Base-by-base conservation (phyloP, 2,113 vertebrate species). In the Mobula birostris region DNA sequence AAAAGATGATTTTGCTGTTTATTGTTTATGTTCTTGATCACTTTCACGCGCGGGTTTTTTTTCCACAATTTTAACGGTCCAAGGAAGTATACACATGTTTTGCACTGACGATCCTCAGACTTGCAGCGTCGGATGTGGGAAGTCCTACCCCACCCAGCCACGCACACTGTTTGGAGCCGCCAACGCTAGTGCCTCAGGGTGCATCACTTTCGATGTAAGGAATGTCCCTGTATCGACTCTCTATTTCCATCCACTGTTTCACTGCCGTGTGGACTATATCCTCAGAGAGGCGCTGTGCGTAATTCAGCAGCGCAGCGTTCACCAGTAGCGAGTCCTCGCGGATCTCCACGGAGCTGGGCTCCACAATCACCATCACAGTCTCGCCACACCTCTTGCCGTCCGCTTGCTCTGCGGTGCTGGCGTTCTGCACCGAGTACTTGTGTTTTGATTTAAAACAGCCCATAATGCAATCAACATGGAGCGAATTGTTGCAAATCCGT, bases 391-490 rank as follows among this genome's bases (percentile, higher is more conserved):
- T 95, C 94, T 95, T 94, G 94, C 93, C 94, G 5, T 96, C 95
- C 76, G 27, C 90, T 66, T 78, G 95, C 94, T 97, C 96, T 7
- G 94, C 94, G 76, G 96, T 96, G 63, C 96, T 95, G 1, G 96
- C 95, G 48, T 95, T 95, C 17, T 97, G 96, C 94, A 95, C 95
- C 0, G 96, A 95, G 94, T 97, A 96, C 79, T 96, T 95, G 94
- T 96, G 96, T 97, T 98, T 99, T 95, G 99, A 99, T 96, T 99
- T 99, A 95, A 99, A 96, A 94, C 99, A 99, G 96, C 99, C 98
- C 99, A 99, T 99, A 94, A 95, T 97, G 95, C 95, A 94, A 95
- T 94, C 94, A 94, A 95, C 96, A 95, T 94, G 0, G 94, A 68
- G 17, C n/a, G 63, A 27, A 93, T 29, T 56, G 91, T 92, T 72